Conservation (phyloP, 2,113 vertebrate species). For the Psilopogon haemacephalus region DNA sequence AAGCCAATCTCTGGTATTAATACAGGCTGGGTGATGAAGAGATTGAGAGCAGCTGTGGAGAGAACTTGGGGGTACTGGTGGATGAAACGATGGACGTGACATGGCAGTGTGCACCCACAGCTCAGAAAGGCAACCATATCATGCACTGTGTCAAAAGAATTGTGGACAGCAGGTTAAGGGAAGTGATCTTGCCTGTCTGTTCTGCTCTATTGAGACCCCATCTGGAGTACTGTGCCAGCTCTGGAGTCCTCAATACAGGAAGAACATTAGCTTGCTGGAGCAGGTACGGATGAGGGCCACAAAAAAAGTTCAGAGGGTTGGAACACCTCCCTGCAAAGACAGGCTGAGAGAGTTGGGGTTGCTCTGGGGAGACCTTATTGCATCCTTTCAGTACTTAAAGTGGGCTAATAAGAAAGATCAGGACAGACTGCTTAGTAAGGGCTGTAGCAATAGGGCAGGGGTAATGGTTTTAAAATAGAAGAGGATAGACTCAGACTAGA, state of each 20-base stretch:
- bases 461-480: background rate
- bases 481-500: background rate
- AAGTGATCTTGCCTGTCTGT: background rate
- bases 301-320: background rate
- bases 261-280: background rate
- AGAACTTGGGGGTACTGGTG: background rate
- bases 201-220: background rate
- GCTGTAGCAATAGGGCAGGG: background rate
- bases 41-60: background rate
- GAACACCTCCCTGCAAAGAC: background rate
- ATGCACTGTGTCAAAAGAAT: background rate
- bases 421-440: background rate
- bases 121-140: background rate
- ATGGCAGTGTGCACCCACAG: rapidly evolving
- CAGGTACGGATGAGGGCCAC: background rate
- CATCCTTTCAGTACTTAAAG: background rate
- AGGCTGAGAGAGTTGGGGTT: background rate
- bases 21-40: background rate
- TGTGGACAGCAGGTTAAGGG: background rate
- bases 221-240: background rate
- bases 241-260: background rate
- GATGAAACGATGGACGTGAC: background rate
- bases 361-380: rapidly evolving
- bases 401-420: background rate
- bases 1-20: background rate